Conservation (phyloP, 2,797 vertebrate genomes). For the Sebastes oblongus region DNA sequence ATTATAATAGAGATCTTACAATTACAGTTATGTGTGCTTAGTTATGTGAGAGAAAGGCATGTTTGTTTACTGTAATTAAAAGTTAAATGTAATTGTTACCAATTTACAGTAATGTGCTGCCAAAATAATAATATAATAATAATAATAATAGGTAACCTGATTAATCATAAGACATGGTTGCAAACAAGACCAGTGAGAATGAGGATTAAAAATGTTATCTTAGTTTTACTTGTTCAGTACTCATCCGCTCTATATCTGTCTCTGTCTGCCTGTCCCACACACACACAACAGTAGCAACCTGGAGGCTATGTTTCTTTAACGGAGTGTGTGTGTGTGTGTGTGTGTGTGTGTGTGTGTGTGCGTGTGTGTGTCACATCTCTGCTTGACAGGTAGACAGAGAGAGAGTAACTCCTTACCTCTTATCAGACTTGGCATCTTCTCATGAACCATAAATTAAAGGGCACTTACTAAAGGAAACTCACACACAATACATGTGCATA, state of each 20-base stretch:
- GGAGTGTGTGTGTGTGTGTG: neutral
- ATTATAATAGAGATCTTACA: neutral
- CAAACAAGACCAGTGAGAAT: neutral
- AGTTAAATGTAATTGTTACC: neutral
- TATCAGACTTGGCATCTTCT: constrained; percentile 2
- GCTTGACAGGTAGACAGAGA: neutral
- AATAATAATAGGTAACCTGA: neutral
- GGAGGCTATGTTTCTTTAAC: neutral
- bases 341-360: neutral
- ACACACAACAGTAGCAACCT: neutral
- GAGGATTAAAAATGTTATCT: too few relatives aligned
- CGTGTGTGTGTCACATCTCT: neutral
- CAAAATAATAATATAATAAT: neutral
- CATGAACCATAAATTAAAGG: neutral
- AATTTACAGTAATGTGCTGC: neutral
- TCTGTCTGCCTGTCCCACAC: neutral
- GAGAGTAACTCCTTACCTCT: neutral
- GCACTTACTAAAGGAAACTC: neutral
- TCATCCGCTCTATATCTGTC: neutral
- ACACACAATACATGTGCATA: neutral
- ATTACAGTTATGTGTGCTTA: neutral
- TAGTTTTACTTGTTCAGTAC: neutral
- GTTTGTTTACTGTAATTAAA: neutral
- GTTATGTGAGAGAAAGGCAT: neutral
- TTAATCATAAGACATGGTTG: too few relatives aligned